phyloP scores from a whole-genome alignment of 2,888 invertebrate species.

The Orthonychiurus folsomi region DNA sequence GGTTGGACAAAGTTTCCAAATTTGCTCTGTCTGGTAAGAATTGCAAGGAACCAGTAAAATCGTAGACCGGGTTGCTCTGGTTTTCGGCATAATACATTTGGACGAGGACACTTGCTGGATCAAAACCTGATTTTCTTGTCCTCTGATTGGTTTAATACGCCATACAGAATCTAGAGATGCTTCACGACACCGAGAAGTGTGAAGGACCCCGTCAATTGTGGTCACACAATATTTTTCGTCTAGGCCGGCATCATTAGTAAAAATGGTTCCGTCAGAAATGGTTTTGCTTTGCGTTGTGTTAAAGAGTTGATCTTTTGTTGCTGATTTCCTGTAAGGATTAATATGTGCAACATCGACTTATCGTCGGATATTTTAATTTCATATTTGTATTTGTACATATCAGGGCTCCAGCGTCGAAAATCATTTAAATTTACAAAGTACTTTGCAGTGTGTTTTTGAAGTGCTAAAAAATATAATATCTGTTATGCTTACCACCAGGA shows the following conservation, averaged over 20 bases:
- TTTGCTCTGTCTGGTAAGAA: conserved; percentile 34
- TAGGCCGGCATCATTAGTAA: conserved; percentile 22
- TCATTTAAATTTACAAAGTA: too few relatives aligned
- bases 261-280: conserved; percentile 16
- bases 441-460: background rate
- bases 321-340: conserved; percentile 19
- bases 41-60: conserved; percentile 31
- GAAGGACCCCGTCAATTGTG: conserved; percentile 14
- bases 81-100: conserved; percentile 29
- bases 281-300: conserved; percentile 17
- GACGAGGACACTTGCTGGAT: conserved; percentile 30
- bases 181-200: conserved; percentile 23
- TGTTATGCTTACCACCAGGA: conserved; percentile 25
- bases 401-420: too few relatives aligned
- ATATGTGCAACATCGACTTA: conserved; percentile 1
- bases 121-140: conserved; percentile 23
- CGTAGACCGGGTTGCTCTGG: conserved; percentile 14
- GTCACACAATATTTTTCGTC: conserved; percentile 29
- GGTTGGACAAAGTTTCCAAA: conserved; percentile 31
- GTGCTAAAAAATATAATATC: too few relatives aligned
- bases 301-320: conserved; percentile 27
- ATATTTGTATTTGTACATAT: too few relatives aligned
- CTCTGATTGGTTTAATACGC: conserved; percentile 27
- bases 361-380: too few relatives aligned
- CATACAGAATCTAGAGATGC: conserved; percentile 31